Percentiles rank a stretch among this genome's conserved stretches.
These are phyloP conservation scores for Gambusia affinis DNA, from an alignment of 2,113 vertebrate species.

Conservation along the genomic window DNA sequence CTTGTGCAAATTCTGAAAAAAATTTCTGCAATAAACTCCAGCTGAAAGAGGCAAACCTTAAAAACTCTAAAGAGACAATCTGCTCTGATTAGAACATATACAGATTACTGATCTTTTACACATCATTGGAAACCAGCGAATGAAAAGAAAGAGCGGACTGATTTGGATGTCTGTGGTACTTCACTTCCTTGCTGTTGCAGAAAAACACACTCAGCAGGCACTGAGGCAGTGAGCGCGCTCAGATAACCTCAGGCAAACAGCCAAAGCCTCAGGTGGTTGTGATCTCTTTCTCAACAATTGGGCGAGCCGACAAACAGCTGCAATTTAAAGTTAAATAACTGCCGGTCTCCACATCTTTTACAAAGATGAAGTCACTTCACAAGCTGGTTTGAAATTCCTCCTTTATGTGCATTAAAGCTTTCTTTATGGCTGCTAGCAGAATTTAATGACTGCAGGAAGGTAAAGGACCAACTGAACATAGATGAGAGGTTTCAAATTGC, in stretches of 20 bases:
- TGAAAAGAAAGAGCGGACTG: conserved; percentile 5
- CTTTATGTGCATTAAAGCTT: not conserved
- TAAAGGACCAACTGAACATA: conserved; percentile 9
- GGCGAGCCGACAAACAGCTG: conserved; percentile 9
- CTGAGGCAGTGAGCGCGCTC: conserved; percentile 6
- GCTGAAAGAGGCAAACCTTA: not conserved
- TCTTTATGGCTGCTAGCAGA: not conserved
- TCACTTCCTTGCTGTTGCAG: conserved; percentile 18
- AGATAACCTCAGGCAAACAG: conserved; percentile 42
- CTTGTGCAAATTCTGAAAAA: not conserved
- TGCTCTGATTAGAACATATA: conserved; percentile 15
- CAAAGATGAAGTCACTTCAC: not conserved
- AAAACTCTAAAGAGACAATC: conserved; percentile 6
- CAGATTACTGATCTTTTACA: not conserved
- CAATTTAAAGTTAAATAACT: conserved; percentile 7
- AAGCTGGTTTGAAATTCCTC: conserved; percentile 5
- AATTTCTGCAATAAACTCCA: conserved; percentile 3
- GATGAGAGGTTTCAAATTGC: conserved; percentile 5
- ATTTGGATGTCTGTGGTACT: conserved; percentile 23
- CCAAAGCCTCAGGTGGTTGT: conserved; percentile 37
- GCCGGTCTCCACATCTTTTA: conserved; percentile 15
- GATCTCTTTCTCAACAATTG: conserved; percentile 32
- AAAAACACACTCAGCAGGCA: conserved; percentile 41
- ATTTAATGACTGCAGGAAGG: not conserved
- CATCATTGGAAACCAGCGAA: conserved; percentile 14